These are phyloP conservation scores for pig (Sus scrofa) DNA, from an alignment of 2,113 vertebrate genomes.

Conservation along the genomic window DNA sequence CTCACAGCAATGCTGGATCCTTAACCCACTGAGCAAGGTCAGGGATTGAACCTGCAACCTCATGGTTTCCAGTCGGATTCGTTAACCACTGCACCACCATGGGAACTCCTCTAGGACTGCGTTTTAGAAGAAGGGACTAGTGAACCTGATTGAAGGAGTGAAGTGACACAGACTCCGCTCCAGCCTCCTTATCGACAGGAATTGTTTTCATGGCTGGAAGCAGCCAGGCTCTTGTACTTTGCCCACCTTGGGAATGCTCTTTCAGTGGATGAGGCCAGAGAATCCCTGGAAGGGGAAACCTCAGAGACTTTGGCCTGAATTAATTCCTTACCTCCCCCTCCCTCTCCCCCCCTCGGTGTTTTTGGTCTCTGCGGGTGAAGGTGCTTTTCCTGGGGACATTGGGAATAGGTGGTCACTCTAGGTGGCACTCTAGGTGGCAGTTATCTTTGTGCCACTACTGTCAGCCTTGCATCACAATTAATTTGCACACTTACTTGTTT, in stretches of 20 bases:
- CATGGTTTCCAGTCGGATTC: too few relatives aligned
- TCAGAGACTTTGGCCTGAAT: neutral
- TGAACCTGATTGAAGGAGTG: neutral
- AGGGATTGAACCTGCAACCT: too few relatives aligned
- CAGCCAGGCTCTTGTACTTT: too few relatives aligned
- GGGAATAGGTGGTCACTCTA: neutral
- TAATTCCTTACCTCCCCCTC: neutral
- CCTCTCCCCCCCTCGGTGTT: neutral
- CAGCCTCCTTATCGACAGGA: too few relatives aligned
- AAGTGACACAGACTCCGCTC: neutral
- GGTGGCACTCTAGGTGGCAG: neutral
- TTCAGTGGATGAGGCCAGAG: neutral
- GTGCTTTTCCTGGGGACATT: neutral
- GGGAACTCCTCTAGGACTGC: neutral
- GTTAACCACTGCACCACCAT: too few relatives aligned
- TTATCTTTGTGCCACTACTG: neutral
- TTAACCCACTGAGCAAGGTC: too few relatives aligned
- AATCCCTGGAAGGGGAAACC: neutral
- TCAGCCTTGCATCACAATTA: neutral
- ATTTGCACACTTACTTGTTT: neutral
- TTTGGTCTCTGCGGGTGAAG: neutral
- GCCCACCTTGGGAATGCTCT: fast-evolving
- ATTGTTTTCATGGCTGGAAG: neutral
- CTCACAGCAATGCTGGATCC: too few relatives aligned
- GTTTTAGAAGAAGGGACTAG: neutral